Evolutionary conservation across 92 coral and sea anemone genomes (phyloP).

Genomic region (Porites lobata): DNA sequence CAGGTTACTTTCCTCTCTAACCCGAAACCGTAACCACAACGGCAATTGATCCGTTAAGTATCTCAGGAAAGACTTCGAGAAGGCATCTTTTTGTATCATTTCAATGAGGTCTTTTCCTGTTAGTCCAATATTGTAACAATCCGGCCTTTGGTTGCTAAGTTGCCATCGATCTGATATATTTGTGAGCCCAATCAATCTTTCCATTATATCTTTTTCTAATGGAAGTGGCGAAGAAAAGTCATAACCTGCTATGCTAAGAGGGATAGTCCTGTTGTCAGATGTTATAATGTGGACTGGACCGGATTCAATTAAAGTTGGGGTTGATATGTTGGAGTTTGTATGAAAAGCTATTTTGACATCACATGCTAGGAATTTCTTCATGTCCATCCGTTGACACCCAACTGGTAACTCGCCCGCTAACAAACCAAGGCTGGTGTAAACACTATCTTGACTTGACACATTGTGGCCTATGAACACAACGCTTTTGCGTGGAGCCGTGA

Average conservation of each 20-base stretch:
- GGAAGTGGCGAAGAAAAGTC: neutral
- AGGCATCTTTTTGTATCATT: conserved; percentile 60
- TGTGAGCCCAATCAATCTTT: conserved; percentile 19
- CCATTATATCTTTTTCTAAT: conserved; percentile 5
- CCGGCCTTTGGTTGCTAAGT: neutral
- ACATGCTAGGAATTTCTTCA: neutral
- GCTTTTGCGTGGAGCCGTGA: conserved; percentile 49
- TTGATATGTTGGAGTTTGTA: conserved; percentile 38
- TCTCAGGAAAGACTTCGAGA: conserved; percentile 34
- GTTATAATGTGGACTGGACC: conserved; percentile 65
- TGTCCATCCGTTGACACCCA: conserved; percentile 58
- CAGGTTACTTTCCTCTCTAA: neutral
- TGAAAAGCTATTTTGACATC: neutral
- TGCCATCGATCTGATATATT: neutral
- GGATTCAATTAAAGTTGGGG: neutral
- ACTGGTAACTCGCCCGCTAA: conserved; percentile 46
- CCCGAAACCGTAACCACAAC: conserved; percentile 28
- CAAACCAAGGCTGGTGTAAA: conserved; percentile 47
- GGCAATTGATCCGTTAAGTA: conserved; percentile 47
- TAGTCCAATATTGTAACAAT: neutral
- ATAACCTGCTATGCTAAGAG: conserved; percentile 59
- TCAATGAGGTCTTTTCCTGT: conserved; percentile 31
- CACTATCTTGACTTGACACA: conserved; percentile 15
- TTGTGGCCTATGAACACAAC: conserved; percentile 35
- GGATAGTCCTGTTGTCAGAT: conserved; percentile 22